phyloP scores from a whole-genome alignment of 2,888 invertebrate genomes.

The Chrysolina oricalcia region DNA sequence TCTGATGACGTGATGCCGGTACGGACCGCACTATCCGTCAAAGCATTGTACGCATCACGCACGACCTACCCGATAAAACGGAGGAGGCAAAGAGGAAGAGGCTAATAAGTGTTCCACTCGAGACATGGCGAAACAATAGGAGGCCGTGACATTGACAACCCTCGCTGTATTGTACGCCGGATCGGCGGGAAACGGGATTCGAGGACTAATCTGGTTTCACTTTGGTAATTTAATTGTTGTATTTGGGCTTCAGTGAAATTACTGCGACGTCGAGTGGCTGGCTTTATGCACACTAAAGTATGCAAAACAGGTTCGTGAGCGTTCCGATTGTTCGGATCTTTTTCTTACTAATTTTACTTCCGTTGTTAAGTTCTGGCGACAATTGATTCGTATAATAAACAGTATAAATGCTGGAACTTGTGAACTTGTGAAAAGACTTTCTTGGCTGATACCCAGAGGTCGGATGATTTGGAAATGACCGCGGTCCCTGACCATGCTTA shows the following conservation, averaged over 20 bases:
- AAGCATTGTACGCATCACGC: constrained; percentile 37
- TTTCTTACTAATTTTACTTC: neutral
- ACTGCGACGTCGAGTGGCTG: constrained; percentile 23
- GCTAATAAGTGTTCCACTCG: constrained; percentile 59
- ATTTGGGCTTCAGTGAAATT: constrained; percentile 30
- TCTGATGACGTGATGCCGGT: constrained; percentile 2
- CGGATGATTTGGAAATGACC: too few species aligned
- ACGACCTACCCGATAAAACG: constrained; percentile 22
- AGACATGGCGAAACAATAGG: constrained; percentile 54
- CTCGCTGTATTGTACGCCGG: constrained; percentile 35
- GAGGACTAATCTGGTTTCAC: constrained; percentile 38
- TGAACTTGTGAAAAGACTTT: too few species aligned
- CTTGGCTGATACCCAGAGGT: too few species aligned
- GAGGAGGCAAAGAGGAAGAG: constrained; percentile 45
- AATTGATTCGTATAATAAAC: neutral
- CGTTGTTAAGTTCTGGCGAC: neutral
- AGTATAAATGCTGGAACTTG: neutral
- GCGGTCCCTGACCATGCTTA: too few species aligned
- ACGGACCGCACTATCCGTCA: constrained; percentile 4
- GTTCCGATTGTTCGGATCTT: constrained; percentile 7
- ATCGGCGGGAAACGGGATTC: constrained; percentile 23
- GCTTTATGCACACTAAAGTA: constrained; percentile 16
- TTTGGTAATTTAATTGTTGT: constrained; percentile 40
- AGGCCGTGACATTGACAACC: constrained; percentile 59
- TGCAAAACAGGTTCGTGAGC: constrained; percentile 22